Conservation (phyloP, 2,888 invertebrate genomes). For the Caradrina clavipalpis region DNA sequence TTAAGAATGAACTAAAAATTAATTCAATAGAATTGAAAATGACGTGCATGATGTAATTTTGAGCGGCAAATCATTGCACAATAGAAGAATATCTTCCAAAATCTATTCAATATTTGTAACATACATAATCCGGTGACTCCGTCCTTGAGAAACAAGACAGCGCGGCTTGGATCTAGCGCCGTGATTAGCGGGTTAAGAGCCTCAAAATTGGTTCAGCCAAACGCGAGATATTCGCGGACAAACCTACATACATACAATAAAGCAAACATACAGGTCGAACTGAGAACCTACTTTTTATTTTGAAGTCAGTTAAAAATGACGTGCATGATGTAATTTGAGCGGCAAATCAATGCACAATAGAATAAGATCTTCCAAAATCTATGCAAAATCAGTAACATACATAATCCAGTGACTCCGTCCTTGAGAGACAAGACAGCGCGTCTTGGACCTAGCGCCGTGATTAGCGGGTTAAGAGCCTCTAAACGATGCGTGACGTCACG, state of each 20-base stretch:
- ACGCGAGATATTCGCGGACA: no score
- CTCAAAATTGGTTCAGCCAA: no score
- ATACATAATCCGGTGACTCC: neutral
- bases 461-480: slow-evolving; percentile 53
- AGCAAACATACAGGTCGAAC: no score
- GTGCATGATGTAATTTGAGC: no score
- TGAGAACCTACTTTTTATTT: no score
- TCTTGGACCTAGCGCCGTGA: slow-evolving; percentile 23
- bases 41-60: no score
- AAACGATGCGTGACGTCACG: slow-evolving; percentile 58
- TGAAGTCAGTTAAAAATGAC: no score
- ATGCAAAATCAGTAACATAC: neutral
- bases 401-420: neutral
- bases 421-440: slow-evolving; percentile 2
- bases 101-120: neutral
- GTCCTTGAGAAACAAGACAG: slow-evolving; percentile 7
- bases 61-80: no score
- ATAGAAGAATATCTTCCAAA: neutral
- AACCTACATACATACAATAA: no score
- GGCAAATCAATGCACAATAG: no score
- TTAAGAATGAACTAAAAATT: no score
- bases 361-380: neutral
- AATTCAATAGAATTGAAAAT: no score
- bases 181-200: slow-evolving; percentile 50
- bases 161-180: slow-evolving; percentile 18